Conservation (phyloP, 92 coral and sea anemone genomes). For the Epizoanthus illoricatus region DNA sequence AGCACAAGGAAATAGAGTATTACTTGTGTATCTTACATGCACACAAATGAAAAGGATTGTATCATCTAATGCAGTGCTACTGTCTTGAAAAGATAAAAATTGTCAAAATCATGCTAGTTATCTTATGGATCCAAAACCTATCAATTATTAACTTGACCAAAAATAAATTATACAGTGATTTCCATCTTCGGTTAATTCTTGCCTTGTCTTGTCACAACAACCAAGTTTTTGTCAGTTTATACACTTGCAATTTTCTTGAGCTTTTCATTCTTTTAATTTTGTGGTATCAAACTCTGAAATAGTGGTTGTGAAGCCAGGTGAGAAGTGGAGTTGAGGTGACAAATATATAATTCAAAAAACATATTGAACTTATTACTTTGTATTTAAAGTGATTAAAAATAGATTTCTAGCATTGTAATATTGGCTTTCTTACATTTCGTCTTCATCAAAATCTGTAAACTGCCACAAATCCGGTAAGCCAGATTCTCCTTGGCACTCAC, state of each 20-base stretch:
- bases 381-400: conserved; percentile 14
- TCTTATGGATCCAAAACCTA: conserved; percentile 10
- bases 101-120: not conserved
- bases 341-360: not conserved
- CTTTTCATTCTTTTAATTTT: not conserved
- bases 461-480: no score
- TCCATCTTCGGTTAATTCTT: not conserved
- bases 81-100: not conserved
- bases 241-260: not conserved
- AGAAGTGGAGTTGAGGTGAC: not conserved
- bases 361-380: not conserved
- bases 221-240: no score
- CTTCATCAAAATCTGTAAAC: no score
- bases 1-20: no score
- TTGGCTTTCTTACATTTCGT: not conserved
- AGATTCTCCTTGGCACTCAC: no score
- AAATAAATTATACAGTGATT: conserved; percentile 16
- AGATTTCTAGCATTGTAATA: not conserved
- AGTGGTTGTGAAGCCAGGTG: not conserved
- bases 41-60: not conserved
- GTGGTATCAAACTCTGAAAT: not conserved
- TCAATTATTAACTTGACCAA: conserved; percentile 29
- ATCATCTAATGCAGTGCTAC: not conserved
- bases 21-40: not conserved
- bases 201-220: not conserved